A percentile compares a stretch with the other conserved stretches of the same genome.
Evolutionary conservation across 92 coral and sea anemone species (phyloP).

Genomic region (Nematostella vectensis): DNA sequence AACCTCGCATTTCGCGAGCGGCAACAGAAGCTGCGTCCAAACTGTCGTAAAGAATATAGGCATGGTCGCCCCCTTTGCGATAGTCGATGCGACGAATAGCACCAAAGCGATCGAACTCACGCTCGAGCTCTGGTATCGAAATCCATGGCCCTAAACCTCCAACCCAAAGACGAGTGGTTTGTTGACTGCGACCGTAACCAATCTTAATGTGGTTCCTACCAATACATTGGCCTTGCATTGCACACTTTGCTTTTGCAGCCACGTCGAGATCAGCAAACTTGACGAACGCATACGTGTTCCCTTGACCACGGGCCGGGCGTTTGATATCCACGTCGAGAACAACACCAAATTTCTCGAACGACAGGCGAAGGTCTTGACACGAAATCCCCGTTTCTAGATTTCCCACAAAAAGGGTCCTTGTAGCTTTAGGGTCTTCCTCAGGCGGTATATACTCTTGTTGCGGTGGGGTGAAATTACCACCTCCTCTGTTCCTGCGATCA

Average conservation of each 20-base stretch:
- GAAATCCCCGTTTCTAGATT: conserved; percentile 96
- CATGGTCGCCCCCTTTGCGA: conserved; percentile 96
- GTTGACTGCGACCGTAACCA: conserved; percentile 99
- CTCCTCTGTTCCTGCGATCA: conserved; percentile 52
- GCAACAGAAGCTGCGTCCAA: conserved; percentile 99
- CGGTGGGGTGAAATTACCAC: conserved; percentile 36
- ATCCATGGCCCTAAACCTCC: conserved; percentile 99
- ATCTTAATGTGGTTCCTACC: conserved; percentile 98
- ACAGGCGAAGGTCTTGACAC: conserved; percentile 86
- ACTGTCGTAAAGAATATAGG: conserved; percentile 97
- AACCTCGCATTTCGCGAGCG: conserved; percentile 99
- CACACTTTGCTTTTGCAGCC: conserved; percentile 88
- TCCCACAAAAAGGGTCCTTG: conserved; percentile 95
- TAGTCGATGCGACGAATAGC: conserved; percentile 97
- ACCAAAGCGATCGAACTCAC: conserved; percentile 98
- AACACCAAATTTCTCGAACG: conserved; percentile 95
- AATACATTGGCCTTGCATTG: conserved; percentile 90
- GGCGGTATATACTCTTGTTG: conserved; percentile 69
- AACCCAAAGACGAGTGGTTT: conserved; percentile 97
- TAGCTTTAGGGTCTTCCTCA: conserved; percentile 98
- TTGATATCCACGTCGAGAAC: conserved; percentile 98
- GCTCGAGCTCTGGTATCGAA: conserved; percentile 82
- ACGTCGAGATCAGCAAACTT: conserved; percentile 99
- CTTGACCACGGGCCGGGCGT: conserved; percentile 98
- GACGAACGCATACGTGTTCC: conserved; percentile 97